Conservation (phyloP, 2,797 vertebrate species). For the Loris lydekkerianus region DNA sequence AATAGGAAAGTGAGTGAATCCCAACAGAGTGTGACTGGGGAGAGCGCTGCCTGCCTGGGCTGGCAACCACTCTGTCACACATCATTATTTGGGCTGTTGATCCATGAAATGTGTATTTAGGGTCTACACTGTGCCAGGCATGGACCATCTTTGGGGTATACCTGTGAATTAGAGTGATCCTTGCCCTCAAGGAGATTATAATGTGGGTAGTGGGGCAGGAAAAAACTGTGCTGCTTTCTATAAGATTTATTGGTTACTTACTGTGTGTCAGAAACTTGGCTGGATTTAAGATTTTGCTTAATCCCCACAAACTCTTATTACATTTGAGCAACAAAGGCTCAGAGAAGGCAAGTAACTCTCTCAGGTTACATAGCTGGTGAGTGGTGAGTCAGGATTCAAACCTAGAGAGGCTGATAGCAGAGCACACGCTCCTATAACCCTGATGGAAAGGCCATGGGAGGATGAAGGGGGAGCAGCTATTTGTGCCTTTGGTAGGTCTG, state of each 20-base stretch:
- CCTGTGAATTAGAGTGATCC: neutral
- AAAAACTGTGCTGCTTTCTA: neutral
- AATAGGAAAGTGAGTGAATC: neutral
- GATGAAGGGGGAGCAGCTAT: neutral
- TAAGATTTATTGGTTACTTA: conserved; percentile 46
- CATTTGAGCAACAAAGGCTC: neutral
- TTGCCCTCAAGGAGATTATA: neutral
- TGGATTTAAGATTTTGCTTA: conserved; percentile 61
- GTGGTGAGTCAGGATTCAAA: neutral
- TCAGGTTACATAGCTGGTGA: neutral
- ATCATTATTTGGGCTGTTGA: neutral
- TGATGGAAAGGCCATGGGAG: neutral
- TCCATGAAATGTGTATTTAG: neutral
- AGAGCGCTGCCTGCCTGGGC: neutral
- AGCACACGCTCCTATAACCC: neutral
- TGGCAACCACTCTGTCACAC: neutral
- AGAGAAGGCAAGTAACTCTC: neutral
- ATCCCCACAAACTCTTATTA: neutral
- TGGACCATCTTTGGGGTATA: neutral
- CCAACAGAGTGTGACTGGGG: neutral
- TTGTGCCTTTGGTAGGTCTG: neutral
- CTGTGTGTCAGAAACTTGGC: neutral
- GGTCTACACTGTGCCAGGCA: neutral
- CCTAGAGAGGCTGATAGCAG: neutral
- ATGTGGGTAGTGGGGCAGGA: neutral